Evolutionary conservation across 2,888 invertebrate species (phyloP), one percentile per base, ranked within the genome.

Genomic region (Teleogryllus oceanicus): DNA sequence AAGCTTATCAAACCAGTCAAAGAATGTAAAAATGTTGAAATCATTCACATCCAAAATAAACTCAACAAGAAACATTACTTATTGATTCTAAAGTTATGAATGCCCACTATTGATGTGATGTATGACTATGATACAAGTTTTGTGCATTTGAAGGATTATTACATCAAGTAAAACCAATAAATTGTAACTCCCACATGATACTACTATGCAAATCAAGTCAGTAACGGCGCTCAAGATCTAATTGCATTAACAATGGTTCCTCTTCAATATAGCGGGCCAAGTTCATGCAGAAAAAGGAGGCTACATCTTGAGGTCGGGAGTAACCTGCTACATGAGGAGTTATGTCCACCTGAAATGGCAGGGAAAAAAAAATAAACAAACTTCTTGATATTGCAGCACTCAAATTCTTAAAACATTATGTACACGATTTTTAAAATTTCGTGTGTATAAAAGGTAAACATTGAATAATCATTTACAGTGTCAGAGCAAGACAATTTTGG

Each of bases 311-410:
- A 0, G 87, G 83, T 80, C 87, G 84, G 79, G 87, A 87, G 37
- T 86, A 82, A 16, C 87, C 88, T 21, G 88, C 85, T 18, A 88
- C 86, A 83, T 89, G 89, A 8, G 89, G 89, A 37, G 88, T 87
- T 49, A 89, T 87, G 51, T 85, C 86, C 3, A 89, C 87, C 88
- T 89, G 80, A 18, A 79, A 81, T 24, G 76, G 20, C 21, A 37
- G 18, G 21, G 20, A 16, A 3, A n/a, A 62, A 20, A 12, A 62
- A 62, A 12, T n/a, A 62, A 18, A 62, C 13, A 62, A 62, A 2
- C 16, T 4, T 62, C 62, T 62, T 62, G n/a, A 62, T n/a, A 62
- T 62, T 0, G 37, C 8, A 37, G 37, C 37, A 37, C 37, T 8
- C 37, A 37, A 37, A 37, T 37, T 37, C 37, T 8, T 37, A 8